Base-by-base conservation (phyloP, 2,888 invertebrate genomes). In the Fragum whitleyi region DNA sequence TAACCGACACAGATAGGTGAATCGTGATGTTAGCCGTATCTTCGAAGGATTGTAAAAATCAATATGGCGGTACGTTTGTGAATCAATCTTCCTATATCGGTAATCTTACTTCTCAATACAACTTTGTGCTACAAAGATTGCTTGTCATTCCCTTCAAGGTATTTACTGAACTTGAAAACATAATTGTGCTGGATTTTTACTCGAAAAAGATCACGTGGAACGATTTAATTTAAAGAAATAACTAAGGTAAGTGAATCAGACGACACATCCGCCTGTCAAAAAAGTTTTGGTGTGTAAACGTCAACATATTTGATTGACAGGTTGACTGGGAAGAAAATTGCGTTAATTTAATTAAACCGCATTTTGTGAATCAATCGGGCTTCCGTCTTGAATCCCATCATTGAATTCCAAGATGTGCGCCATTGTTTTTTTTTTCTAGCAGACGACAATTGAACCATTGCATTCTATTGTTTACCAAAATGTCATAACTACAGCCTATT, bases 31-130 rank as follows among this genome's bases (percentile, higher is more conserved):
- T 62, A 62, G 36, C 5, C 62, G 62, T n/a, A 62, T 36, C 28
- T 28, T 1, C 2, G 16, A 11, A 29, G 23, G 16, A 32, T 28
- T 14, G 28, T 28, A 36, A 62, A 62, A 62, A 62, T 62, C 62
- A 62, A 62, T 62, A 62, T 62, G 62, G 62, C 62, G 62, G 62
- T 62, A 32, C 21, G 28, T 32, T 62, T 36, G 62, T 62, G 62
- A 62, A 36, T n/a, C 62, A 62, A 32, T 62, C 62, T 62, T 62
- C 36, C 62, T 62, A 28, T 62, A 62, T 62, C 32, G 32, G 62
- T 14, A 32, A 62, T 32, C 21, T 62, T 16, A 32, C 28, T 62
- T 62, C 62, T n/a, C 32, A 7, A 62, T 16, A 62, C 28, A 29
- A 62, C n/a, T 28, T 32, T 62, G 62, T 36, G 62, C 36, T 32